Conservation (phyloP, 2,113 vertebrate genomes). For the Sinocyclocheilus grahami region DNA sequence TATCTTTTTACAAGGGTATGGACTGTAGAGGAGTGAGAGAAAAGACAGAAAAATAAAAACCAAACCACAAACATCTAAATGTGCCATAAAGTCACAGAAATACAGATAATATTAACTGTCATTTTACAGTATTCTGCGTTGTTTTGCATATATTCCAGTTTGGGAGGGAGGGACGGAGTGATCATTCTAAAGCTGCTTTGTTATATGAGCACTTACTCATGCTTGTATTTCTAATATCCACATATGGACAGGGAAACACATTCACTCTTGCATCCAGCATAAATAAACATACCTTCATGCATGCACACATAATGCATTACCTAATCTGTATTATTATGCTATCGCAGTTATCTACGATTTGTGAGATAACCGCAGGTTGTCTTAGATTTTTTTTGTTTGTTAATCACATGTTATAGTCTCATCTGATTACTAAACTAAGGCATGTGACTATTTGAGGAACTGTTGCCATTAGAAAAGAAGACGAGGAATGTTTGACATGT, state of each 20-base stretch:
- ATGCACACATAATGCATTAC: neutral
- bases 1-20: neutral
- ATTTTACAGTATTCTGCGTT: slow-evolving; percentile 17
- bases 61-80: neutral
- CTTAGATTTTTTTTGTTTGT: neutral
- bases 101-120: neutral
- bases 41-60: neutral
- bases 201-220: slow-evolving; percentile 57
- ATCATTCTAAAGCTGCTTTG: slow-evolving; percentile 44
- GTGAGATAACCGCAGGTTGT: neutral
- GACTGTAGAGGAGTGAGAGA: neutral
- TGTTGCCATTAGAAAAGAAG: neutral
- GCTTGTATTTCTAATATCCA: slow-evolving; percentile 44
- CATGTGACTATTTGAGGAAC: neutral
- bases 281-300: slow-evolving; percentile 12
- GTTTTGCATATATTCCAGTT: neutral
- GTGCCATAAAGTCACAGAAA: neutral
- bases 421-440: neutral
- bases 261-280: neutral
- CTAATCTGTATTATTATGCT: slow-evolving; percentile 16
- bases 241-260: slow-evolving; percentile 1
- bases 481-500: slow-evolving; percentile 35
- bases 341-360: neutral
- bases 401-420: neutral
- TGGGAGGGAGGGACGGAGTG: neutral